These are phyloP conservation scores for Graptemys geographica DNA, from an alignment of 2,797 vertebrate genomes.

Conservation along the genomic window DNA sequence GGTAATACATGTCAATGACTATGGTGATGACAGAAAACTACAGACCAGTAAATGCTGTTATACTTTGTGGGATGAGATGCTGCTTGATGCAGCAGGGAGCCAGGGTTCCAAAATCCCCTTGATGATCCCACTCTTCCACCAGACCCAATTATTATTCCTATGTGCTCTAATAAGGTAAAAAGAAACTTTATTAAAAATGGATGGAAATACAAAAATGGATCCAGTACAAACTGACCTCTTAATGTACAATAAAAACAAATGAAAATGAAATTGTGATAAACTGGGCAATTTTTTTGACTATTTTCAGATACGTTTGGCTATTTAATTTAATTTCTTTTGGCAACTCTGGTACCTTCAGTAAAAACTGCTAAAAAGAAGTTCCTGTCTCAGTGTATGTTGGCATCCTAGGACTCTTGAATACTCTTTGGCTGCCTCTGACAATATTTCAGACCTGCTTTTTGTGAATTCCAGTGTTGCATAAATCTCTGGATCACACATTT, in stretches of 20 bases:
- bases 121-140: background rate
- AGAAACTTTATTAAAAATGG: conserved; percentile 38
- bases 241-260: conserved; percentile 63
- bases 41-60: conserved; percentile 1
- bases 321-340: conserved; percentile 79
- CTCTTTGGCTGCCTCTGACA: conserved; percentile 50
- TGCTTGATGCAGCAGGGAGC: background rate
- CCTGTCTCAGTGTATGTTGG: background rate
- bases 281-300: conserved; percentile 11
- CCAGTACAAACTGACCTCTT: conserved; percentile 34
- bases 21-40: conserved; percentile 5
- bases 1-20: background rate
- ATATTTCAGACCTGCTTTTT: conserved; percentile 68
- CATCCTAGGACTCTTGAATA: conserved; percentile 49
- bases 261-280: conserved; percentile 62
- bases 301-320: conserved; percentile 66
- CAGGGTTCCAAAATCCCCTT: background rate
- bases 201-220: conserved; percentile 34
- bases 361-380: conserved; percentile 58
- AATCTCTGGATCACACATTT: conserved; percentile 63
- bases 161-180: conserved; percentile 31
- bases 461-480: conserved; percentile 72
- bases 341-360: conserved; percentile 58
- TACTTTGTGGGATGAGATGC: background rate
- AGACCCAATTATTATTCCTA: background rate